These are phyloP conservation scores for Potamilus streckersoni DNA, from an alignment of 1,140 invertebrate species.

Conservation along the genomic window DNA sequence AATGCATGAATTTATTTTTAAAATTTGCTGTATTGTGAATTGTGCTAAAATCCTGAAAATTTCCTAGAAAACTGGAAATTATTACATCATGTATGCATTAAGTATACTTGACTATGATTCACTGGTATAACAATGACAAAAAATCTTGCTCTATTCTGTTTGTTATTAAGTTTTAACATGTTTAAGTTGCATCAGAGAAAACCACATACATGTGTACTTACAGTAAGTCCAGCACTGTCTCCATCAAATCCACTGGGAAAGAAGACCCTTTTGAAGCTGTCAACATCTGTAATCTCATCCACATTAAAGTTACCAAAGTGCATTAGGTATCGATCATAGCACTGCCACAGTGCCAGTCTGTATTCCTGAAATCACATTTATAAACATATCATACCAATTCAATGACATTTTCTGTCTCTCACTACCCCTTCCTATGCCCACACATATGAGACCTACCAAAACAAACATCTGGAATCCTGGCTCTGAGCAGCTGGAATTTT, in stretches of 20 bases:
- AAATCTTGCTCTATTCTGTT: background rate
- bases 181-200: background rate
- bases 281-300: conserved; percentile 59
- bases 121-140: background rate
- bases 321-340: conserved; percentile 65
- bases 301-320: conserved; percentile 61
- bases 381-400: background rate
- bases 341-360: conserved; percentile 64
- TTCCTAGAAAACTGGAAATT: too few relatives aligned
- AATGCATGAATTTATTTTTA: too few relatives aligned
- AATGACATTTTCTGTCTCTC: background rate
- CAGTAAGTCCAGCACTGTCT: conserved; percentile 57
- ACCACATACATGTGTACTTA: conserved; percentile 32
- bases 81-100: too few relatives aligned
- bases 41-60: too few relatives aligned
- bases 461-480: background rate
- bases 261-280: conserved; percentile 54
- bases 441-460: background rate
- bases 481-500: too few relatives aligned
- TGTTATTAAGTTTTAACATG: background rate
- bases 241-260: conserved; percentile 62
- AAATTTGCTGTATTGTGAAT: too few relatives aligned
- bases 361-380: conserved; percentile 55
- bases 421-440: background rate
- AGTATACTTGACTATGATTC: too few relatives aligned